Percentiles rank a stretch among this genome's conserved stretches.
Conservation (phyloP, 1,140 invertebrate species). For the Leptonema lineaticorne region DNA sequence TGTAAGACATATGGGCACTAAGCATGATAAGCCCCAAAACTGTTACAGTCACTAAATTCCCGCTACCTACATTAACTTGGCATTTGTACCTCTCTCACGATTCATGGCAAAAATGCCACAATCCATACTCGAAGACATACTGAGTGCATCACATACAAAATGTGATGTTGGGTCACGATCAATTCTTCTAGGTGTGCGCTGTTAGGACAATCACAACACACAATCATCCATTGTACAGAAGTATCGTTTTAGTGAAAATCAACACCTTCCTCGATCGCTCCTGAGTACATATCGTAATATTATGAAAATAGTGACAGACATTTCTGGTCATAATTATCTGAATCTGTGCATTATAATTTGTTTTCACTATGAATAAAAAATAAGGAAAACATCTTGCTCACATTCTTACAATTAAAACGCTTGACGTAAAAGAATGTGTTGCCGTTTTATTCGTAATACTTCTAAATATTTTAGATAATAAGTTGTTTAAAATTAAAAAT, state of each 20-base stretch:
- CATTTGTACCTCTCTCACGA: constrained; percentile 8
- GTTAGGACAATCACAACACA: constrained; percentile 18
- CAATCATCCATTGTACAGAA: constrained; percentile 16
- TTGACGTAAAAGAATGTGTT: too few species aligned
- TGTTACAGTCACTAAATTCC: constrained; percentile 18
- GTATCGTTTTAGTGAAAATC: constrained; percentile 7
- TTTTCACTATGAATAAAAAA: too few species aligned
- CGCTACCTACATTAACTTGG: constrained; percentile 19
- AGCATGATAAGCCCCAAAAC: constrained; percentile 22
- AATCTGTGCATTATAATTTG: too few species aligned
- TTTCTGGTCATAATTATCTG: too few species aligned
- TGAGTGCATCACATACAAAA: background rate
- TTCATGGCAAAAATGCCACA: constrained; percentile 7
- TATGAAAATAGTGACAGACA: background rate
- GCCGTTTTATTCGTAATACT: too few species aligned
- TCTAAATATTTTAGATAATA: too few species aligned
- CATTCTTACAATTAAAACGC: too few species aligned
- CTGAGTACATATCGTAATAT: constrained; percentile 1
- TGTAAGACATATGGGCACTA: constrained; percentile 7
- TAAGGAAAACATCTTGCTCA: too few species aligned
- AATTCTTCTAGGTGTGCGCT: constrained; percentile 9
- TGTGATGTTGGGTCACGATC: background rate
- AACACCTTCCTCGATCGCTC: constrained; percentile 8
- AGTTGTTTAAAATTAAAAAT: too few species aligned
- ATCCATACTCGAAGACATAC: constrained; percentile 1